phyloP scores from a whole-genome alignment of 2,113 vertebrate genomes.

The Rhea pennata region DNA sequence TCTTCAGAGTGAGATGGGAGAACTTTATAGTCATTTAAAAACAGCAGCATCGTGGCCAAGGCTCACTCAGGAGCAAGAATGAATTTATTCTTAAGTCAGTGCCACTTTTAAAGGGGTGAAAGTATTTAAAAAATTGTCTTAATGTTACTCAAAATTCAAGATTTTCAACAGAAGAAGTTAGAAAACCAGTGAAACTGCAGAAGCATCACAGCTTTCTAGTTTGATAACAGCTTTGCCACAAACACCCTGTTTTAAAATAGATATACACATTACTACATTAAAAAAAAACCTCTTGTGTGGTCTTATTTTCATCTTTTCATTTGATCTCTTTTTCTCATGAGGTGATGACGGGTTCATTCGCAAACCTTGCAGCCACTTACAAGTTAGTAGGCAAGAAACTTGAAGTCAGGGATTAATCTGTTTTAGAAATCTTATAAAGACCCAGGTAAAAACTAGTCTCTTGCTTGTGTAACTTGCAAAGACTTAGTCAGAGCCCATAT shows the following conservation, averaged over 20 bases:
- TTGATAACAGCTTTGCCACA: background rate
- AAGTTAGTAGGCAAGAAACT: background rate
- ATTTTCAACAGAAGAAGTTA: background rate
- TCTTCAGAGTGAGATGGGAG: background rate
- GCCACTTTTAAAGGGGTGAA: background rate
- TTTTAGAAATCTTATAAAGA: background rate
- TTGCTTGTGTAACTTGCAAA: background rate
- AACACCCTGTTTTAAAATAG: background rate
- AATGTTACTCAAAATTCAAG: background rate
- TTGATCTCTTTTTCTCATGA: background rate
- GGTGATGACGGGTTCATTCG: background rate
- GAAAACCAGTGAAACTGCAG: background rate
- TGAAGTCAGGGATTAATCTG: background rate
- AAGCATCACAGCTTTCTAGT: background rate
- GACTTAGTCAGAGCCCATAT: slow-evolving; percentile 59
- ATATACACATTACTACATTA: background rate
- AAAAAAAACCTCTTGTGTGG: too few species aligned
- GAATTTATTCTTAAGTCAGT: background rate
- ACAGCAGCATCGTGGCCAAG: background rate
- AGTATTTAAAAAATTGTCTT: background rate
- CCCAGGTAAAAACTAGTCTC: background rate
- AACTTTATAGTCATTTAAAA: background rate
- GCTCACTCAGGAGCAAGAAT: rapidly evolving
- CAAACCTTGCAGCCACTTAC: background rate
- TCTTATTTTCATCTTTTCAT: background rate